Percentiles rank a stretch among this genome's conserved stretches.
Conservation (phyloP, 2,888 invertebrate species). For the Acanthopleura granulata region DNA sequence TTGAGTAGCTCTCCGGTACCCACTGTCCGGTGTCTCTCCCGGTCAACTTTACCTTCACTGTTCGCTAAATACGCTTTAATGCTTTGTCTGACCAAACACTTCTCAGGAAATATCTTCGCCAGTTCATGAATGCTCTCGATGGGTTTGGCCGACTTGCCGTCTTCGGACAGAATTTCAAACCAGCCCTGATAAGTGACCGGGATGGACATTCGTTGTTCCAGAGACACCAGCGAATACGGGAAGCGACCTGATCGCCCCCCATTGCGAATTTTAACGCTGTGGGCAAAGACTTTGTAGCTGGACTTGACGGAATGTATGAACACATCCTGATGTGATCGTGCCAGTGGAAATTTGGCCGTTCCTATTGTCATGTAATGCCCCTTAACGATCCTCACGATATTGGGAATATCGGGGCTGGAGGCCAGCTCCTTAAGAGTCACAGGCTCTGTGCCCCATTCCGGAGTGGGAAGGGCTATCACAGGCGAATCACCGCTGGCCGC, state of each 20-base stretch:
- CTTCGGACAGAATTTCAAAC: slow-evolving; percentile 94
- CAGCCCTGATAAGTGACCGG: slow-evolving; percentile 92
- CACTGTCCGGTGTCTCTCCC: slow-evolving; percentile 39
- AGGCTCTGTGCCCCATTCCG: slow-evolving; percentile 59
- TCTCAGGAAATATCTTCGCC: slow-evolving; percentile 72
- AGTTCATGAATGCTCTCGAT: slow-evolving; percentile 90
- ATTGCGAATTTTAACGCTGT: slow-evolving; percentile 44
- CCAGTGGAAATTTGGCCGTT: slow-evolving; percentile 79
- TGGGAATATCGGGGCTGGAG: slow-evolving; percentile 83
- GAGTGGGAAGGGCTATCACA: slow-evolving; percentile 26
- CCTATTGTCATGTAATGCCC: slow-evolving; percentile 94
- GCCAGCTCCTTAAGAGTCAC: slow-evolving; percentile 67
- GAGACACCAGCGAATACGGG: slow-evolving; percentile 36
- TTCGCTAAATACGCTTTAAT: slow-evolving; percentile 58
- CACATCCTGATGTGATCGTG: slow-evolving; percentile 81
- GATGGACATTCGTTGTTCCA: slow-evolving; percentile 80
- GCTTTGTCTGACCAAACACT: slow-evolving; percentile 80
- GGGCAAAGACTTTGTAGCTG: slow-evolving; percentile 79
- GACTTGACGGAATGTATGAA: slow-evolving; percentile 81
- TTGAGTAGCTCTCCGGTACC: slow-evolving; percentile 62
- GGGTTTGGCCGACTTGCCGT: slow-evolving; percentile 90
- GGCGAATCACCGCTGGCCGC: slow-evolving; percentile 31
- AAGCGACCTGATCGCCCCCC: slow-evolving; percentile 34
- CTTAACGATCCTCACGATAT: slow-evolving; percentile 91
- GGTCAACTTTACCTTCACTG: slow-evolving; percentile 56